Evolutionary conservation across 2,888 invertebrate species (phyloP).

Genomic region (Athalia cordata): DNA sequence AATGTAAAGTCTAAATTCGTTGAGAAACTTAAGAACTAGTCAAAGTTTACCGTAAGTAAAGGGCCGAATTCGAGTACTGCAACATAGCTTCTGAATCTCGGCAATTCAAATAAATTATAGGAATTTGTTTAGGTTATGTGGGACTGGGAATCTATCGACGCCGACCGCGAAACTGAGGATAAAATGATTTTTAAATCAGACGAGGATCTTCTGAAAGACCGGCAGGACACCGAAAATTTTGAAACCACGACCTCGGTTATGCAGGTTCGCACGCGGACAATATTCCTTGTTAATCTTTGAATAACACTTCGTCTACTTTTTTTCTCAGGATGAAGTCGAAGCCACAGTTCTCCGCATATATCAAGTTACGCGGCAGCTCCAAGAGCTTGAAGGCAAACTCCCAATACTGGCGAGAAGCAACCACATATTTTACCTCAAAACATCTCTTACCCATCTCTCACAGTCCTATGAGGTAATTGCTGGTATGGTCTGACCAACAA

Average conservation of each 20-base stretch:
- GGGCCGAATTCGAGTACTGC: not conserved
- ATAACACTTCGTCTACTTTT: constrained; percentile 49
- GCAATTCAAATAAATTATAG: not conserved
- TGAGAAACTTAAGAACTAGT: no score
- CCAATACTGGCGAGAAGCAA: constrained; percentile 79
- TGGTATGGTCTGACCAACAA: constrained; percentile 50
- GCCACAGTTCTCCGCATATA: constrained; percentile 76
- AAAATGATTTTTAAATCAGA: constrained; percentile 61
- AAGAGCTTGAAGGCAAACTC: constrained; percentile 76
- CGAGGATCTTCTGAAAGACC: constrained; percentile 69
- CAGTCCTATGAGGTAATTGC: constrained; percentile 79
- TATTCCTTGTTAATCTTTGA: not conserved
- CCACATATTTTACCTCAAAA: constrained; percentile 81
- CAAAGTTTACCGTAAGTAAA: not conserved
- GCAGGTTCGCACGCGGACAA: constrained; percentile 74
- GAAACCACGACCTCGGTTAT: constrained; percentile 77
- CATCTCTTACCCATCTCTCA: constrained; percentile 81
- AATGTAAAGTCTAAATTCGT: no score
- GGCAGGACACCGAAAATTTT: constrained; percentile 79
- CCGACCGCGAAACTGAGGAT: constrained; percentile 52
- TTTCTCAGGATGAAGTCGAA: constrained; percentile 77
- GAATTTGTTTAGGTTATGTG: constrained; percentile 57
- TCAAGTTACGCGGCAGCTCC: constrained; percentile 73
- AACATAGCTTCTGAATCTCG: not conserved
- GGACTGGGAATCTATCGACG: constrained; percentile 57